phyloP scores from a whole-genome alignment of 2,888 invertebrate species.

The Julus scanicus region DNA sequence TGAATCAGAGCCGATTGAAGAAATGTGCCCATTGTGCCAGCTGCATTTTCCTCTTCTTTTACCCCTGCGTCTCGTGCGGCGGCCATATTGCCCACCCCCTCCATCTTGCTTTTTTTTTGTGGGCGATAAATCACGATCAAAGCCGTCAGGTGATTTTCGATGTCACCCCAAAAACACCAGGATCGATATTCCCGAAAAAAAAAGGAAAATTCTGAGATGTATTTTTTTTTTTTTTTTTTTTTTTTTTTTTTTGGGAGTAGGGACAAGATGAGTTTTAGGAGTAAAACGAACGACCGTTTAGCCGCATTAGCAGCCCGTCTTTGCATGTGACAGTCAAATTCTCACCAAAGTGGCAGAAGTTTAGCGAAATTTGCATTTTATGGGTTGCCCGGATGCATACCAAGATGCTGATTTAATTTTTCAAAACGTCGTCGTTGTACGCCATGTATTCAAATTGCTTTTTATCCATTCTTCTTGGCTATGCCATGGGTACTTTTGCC shows the following conservation, averaged over 20 bases:
- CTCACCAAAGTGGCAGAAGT: background rate
- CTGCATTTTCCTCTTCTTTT: background rate
- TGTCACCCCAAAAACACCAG: constrained; percentile 25
- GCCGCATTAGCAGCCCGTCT: background rate
- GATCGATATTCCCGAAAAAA: background rate
- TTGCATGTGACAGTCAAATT: background rate
- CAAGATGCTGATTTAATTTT: background rate
- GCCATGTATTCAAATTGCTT: background rate
- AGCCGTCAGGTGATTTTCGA: constrained; percentile 43
- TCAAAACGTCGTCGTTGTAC: background rate
- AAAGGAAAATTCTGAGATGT: background rate
- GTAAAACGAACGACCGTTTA: background rate
- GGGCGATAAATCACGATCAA: constrained; percentile 46
- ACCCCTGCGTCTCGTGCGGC: background rate
- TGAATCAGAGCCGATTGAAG: background rate
- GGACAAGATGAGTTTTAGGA: background rate
- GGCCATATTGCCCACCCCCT: background rate
- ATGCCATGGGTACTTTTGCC: background rate
- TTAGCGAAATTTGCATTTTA: background rate
- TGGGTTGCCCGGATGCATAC: background rate
- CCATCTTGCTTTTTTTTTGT: background rate
- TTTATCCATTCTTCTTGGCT: background rate
- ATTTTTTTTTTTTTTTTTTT: too few species aligned
- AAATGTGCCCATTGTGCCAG: background rate
- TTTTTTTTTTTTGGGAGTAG: too few species aligned